Percentiles rank a stretch among this genome's conserved stretches.
These are phyloP conservation scores for Astropecten irregularis DNA, from an alignment of 53 echinoderm and acorn worm species.

Conservation along the genomic window DNA sequence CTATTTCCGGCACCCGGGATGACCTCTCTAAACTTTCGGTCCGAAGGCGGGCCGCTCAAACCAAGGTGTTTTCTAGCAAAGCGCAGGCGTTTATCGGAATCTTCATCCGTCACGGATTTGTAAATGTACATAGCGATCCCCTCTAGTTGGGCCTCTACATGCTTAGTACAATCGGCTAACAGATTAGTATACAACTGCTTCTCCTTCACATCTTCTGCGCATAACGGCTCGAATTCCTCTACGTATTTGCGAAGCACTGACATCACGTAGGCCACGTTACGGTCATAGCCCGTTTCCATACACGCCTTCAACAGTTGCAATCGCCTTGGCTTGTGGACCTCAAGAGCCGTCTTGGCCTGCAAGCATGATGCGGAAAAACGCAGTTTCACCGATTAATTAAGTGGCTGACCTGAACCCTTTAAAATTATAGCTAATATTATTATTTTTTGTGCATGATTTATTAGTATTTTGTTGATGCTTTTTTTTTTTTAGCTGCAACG, in stretches of 20 bases:
- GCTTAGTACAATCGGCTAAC: not conserved
- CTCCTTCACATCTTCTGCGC: not conserved
- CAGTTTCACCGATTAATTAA: not conserved
- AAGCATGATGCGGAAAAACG: not conserved
- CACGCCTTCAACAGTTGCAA: not conserved
- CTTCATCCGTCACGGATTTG: not conserved
- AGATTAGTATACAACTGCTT: not conserved
- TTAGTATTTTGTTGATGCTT: no score
- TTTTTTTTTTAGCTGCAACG: no score
- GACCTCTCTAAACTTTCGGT: not conserved
- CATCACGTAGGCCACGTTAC: slow-evolving; percentile 1
- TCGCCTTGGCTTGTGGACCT: not conserved
- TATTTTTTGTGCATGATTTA: no score
- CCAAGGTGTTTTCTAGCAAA: not conserved
- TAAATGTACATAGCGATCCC: slow-evolving; percentile 1
- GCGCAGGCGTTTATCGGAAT: not conserved
- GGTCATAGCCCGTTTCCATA: not conserved
- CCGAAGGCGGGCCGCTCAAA: not conserved
- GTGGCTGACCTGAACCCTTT: not conserved
- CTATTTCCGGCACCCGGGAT: no score
- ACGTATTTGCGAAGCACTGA: not conserved
- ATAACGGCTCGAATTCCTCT: not conserved
- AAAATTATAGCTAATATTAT: no score
- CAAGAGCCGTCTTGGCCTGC: not conserved
- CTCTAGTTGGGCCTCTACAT: not conserved